Evolutionary conservation across 2,113 vertebrate genomes (phyloP), one percentile per base, ranked within the genome.

Genomic region (Planiliza haematocheilus): DNA sequence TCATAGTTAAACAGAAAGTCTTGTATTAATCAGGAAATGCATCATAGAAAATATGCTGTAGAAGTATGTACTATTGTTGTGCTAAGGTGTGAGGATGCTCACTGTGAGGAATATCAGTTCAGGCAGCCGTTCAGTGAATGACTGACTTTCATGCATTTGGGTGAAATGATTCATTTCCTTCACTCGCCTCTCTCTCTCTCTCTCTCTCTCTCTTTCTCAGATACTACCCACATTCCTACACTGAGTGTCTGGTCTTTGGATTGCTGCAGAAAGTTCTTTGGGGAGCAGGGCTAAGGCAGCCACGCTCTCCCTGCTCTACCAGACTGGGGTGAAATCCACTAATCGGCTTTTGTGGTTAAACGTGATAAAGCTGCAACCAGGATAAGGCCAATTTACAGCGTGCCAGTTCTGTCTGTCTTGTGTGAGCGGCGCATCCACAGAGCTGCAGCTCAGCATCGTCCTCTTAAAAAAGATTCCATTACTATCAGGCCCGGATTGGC

Each of bases 291-390:
- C 88, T 90, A 89, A 91, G 90, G 82, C 77, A 49, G 74, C 71
- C 81, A 60, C 63, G 42, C 83, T 79, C 68, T 77, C 79, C 83
- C 74, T 38, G 70, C 78, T 78, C 70, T 21, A 59, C 69, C 70
- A 82, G 66, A 74, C 82, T 65, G 66, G 77, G 80, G 72, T 70
- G 79, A 86, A 93, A 93, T 91, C 91, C 91, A 51, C 86, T 92
- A 92, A 92, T 92, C 90, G 85, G 90, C 90, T 93, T 90, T 90
- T 74, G 83, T 91, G 85, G 89, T 84, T 91, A 89, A 89, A 91
- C 64, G 79, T 75, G 91, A 92, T 92, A 91, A 90, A 92, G 76
- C 89, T 30, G 56, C 76, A 72, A 79, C 65, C 64, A 21, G 79
- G 86, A 91, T 89, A 67, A 78, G 83, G 77, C 82, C 83, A 85